Conservation (phyloP, 2,113 vertebrate species). For the Eleginops maclovinus region DNA sequence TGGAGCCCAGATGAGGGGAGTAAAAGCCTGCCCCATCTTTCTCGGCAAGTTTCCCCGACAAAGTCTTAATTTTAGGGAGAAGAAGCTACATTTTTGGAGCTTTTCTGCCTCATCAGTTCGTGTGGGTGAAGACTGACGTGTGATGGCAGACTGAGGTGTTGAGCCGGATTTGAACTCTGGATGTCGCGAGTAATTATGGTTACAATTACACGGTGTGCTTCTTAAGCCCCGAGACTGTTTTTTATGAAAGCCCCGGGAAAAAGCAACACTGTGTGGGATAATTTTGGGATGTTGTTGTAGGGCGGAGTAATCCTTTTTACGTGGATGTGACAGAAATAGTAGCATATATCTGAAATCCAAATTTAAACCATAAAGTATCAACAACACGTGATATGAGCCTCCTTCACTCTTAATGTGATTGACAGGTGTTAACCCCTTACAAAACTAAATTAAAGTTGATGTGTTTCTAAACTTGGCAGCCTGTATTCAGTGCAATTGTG, state of each 20-base stretch:
- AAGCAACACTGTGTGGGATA: constrained; percentile 30
- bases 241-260: constrained; percentile 22
- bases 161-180: constrained; percentile 61
- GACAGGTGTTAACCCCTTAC: not conserved
- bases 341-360: not conserved
- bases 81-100: not conserved
- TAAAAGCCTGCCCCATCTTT: not conserved
- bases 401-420: not conserved
- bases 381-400: not conserved
- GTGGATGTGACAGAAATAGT: constrained; percentile 25
- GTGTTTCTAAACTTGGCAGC: not conserved
- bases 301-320: constrained; percentile 29
- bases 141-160: constrained; percentile 50
- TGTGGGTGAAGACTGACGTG: constrained; percentile 56
- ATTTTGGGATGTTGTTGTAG: constrained; percentile 31
- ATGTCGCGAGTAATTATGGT: constrained; percentile 56
- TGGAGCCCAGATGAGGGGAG: constrained; percentile 8
- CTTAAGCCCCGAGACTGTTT: constrained; percentile 40
- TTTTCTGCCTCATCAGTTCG: constrained; percentile 40
- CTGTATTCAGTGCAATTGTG: not conserved
- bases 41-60: constrained; percentile 31
- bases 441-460: not conserved
- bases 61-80: constrained; percentile 18
- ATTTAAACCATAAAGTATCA: not conserved
- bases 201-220: constrained; percentile 51